phyloP scores from a whole-genome alignment of 2,888 invertebrate species.

The Ornithoptera alexandrae region DNA sequence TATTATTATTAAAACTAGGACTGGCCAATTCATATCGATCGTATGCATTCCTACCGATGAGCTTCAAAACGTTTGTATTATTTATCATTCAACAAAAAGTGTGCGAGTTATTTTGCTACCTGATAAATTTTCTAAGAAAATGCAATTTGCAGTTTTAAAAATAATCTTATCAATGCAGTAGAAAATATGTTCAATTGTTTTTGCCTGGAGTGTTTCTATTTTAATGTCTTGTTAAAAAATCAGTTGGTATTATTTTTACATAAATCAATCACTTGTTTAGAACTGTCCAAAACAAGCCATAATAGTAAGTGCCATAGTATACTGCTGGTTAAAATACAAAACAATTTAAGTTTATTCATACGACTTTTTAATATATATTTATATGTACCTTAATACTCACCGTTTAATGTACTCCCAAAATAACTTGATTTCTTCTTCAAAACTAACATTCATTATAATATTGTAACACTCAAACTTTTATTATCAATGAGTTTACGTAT shows the following conservation, averaged over 20 bases:
- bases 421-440: constrained; percentile 65
- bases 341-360: too few species aligned
- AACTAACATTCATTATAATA: constrained; percentile 46
- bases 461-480: not conserved
- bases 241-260: not conserved
- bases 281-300: too few species aligned
- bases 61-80: not conserved
- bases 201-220: not conserved
- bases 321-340: too few species aligned
- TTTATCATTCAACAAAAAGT: not conserved
- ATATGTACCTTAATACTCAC: constrained; percentile 47
- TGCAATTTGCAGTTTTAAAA: constrained; percentile 7
- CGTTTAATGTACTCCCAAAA: constrained; percentile 76
- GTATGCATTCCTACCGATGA: not conserved
- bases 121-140: constrained; percentile 17
- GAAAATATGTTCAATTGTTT: not conserved
- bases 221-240: not conserved
- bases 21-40: not conserved
- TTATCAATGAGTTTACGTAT: not conserved
- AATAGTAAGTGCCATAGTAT: too few species aligned
- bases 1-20: not conserved
- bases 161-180: constrained; percentile 5
- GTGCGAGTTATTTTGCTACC: constrained; percentile 3
- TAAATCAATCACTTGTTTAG: not conserved
- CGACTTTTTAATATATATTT: not conserved